These are phyloP conservation scores for Drosophila rellima DNA, from an alignment of 2,888 invertebrate genomes.

Conservation along the genomic window DNA sequence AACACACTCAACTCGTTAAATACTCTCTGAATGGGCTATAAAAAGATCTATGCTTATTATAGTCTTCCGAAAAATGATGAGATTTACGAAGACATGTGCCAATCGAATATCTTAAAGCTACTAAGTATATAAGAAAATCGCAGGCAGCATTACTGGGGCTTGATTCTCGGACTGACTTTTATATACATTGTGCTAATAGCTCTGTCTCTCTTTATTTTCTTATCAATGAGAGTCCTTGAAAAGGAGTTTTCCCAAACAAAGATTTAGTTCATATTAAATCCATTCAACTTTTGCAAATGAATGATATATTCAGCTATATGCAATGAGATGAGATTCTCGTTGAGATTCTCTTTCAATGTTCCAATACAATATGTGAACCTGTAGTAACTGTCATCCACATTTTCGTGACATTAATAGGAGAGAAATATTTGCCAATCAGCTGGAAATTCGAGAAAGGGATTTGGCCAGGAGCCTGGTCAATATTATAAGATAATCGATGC, in stretches of 20 bases:
- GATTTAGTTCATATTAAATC: background rate
- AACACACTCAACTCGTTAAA: too few species aligned
- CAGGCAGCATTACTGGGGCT: too few species aligned
- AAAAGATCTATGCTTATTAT: too few species aligned
- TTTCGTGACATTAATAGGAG: slow-evolving; percentile 11
- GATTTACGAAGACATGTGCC: too few species aligned
- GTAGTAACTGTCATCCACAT: slow-evolving; percentile 1
- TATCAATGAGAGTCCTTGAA: background rate
- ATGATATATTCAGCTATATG: background rate
- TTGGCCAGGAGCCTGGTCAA: slow-evolving; percentile 20
- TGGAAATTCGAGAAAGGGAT: slow-evolving; percentile 60
- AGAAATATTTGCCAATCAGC: slow-evolving; percentile 54
- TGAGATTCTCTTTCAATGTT: background rate
- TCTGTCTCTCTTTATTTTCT: too few species aligned
- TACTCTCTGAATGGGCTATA: too few species aligned
- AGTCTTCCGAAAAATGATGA: too few species aligned
- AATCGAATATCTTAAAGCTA: too few species aligned
- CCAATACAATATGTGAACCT: slow-evolving; percentile 5
- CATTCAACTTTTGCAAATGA: background rate
- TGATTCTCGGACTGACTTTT: too few species aligned
- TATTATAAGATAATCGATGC: slow-evolving; percentile 69
- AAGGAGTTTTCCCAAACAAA: background rate
- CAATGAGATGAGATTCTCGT: background rate
- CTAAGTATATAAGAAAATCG: too few species aligned
- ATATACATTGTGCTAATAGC: too few species aligned